Evolutionary conservation across 2,797 vertebrate genomes (phyloP).

Genomic region (Anguilla marmorata): DNA sequence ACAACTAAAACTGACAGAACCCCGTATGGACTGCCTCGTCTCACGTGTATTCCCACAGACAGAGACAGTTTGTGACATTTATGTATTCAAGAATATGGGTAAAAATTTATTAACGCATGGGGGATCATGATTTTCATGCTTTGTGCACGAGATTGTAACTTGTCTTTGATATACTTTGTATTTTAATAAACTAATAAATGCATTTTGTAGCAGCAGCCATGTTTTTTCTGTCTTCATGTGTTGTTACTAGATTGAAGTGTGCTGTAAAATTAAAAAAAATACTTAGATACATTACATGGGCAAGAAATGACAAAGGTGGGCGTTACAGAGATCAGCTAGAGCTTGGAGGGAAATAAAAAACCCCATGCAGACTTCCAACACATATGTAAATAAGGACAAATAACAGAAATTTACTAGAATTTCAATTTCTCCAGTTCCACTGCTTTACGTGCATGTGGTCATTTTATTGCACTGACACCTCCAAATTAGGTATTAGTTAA

Average conservation of each 20-base stretch:
- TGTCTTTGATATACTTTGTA: background rate
- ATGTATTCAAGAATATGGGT: background rate
- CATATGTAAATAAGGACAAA: too few species aligned
- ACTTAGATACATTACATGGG: too few species aligned
- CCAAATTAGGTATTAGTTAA: too few species aligned
- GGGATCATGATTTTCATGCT: background rate
- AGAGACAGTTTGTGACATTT: background rate
- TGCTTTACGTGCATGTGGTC: too few species aligned
- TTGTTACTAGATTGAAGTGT: background rate
- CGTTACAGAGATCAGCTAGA: too few species aligned
- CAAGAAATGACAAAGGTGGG: too few species aligned
- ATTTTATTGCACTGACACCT: too few species aligned
- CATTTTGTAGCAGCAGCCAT: background rate
- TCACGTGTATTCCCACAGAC: background rate
- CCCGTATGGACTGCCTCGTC: background rate
- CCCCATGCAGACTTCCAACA: too few species aligned
- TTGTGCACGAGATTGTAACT: background rate
- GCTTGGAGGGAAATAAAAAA: too few species aligned
- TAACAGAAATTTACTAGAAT: too few species aligned
- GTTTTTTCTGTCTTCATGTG: background rate
- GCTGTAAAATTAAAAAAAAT: too few species aligned
- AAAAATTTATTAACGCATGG: background rate
- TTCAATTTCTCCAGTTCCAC: too few species aligned
- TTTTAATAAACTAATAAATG: background rate
- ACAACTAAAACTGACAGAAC: constrained; percentile 42